These are phyloP conservation scores for Aurelia coerulea DNA, from an alignment of 30 jellyfish, hydroid and myxozoan genomes.

Conservation along the genomic window DNA sequence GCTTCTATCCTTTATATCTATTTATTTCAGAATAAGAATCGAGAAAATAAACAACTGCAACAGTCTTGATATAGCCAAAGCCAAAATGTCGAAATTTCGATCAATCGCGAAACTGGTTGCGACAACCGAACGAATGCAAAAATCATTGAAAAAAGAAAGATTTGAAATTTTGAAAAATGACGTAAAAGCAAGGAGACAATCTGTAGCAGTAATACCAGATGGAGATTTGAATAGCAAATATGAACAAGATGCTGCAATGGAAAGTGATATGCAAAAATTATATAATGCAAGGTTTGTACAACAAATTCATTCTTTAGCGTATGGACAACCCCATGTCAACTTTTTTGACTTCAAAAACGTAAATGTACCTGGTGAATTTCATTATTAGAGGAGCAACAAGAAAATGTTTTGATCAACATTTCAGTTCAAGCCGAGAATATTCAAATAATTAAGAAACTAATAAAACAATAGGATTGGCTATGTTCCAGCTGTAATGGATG, in stretches of 20 bases:
- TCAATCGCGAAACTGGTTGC: conserved; percentile 23
- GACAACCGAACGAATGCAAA: not conserved
- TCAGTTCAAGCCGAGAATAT: too few species aligned
- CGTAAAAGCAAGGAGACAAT: conserved; percentile 21
- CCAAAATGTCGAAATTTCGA: conserved; percentile 47
- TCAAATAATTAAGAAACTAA: too few species aligned
- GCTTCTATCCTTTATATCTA: not conserved
- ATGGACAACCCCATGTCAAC: not conserved
- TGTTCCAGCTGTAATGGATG: too few species aligned
- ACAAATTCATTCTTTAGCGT: not conserved
- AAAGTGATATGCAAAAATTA: conserved; percentile 22
- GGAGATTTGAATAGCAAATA: conserved; percentile 58
- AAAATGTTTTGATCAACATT: too few species aligned
- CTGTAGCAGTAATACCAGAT: not conserved
- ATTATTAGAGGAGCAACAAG: too few species aligned
- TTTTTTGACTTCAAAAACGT: too few species aligned
- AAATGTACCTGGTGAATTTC: too few species aligned
- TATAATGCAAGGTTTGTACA: conserved; percentile 55
- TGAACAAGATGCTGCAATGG: conserved; percentile 54
- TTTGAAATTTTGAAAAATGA: conserved; percentile 27
- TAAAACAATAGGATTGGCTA: too few species aligned
- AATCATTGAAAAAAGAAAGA: conserved; percentile 4
- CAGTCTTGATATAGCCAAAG: not conserved
- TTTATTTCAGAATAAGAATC: not conserved
- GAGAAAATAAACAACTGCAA: not conserved